Evolutionary conservation across 2,888 invertebrate species (phyloP).

Genomic region (Ormia ochracea): DNA sequence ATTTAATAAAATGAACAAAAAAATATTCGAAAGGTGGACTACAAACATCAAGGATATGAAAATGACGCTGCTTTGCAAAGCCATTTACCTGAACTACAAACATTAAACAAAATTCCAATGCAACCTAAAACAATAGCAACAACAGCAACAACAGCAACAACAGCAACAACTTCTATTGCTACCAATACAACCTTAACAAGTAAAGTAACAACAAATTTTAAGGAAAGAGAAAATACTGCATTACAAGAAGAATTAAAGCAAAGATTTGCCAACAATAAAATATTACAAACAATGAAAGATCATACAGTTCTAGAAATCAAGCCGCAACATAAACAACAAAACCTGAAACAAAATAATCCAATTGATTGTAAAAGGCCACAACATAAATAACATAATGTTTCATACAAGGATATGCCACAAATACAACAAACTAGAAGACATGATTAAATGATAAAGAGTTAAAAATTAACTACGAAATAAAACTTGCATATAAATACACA

Average conservation of each 20-base stretch:
- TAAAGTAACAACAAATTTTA: constrained; percentile 33
- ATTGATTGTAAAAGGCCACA: constrained; percentile 48
- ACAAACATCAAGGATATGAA: constrained; percentile 52
- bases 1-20: constrained; percentile 15
- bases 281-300: constrained; percentile 30
- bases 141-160: constrained; percentile 17
- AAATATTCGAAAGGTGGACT: constrained; percentile 46
- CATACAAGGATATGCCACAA: constrained; percentile 26
- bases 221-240: constrained; percentile 60
- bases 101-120: constrained; percentile 23
- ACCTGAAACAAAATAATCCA: constrained; percentile 29
- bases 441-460: constrained; percentile 54
- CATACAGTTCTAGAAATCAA: constrained; percentile 30
- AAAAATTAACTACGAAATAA: constrained; percentile 9
- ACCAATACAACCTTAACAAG: constrained; percentile 18
- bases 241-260: constrained; percentile 60
- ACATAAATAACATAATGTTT: constrained; percentile 50
- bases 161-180: constrained; percentile 17
- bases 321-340: constrained; percentile 32
- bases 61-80: constrained; percentile 39
- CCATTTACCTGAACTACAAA: constrained; percentile 34
- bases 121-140: constrained; percentile 24
- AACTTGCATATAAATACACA: constrained; percentile 19
- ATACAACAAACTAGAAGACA: constrained; percentile 24
- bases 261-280: constrained; percentile 46